A percentile compares a stretch with the other conserved stretches of the same genome.
Conservation (phyloP, 2,797 vertebrate species). For the Chlorospingus flavigularis region DNA sequence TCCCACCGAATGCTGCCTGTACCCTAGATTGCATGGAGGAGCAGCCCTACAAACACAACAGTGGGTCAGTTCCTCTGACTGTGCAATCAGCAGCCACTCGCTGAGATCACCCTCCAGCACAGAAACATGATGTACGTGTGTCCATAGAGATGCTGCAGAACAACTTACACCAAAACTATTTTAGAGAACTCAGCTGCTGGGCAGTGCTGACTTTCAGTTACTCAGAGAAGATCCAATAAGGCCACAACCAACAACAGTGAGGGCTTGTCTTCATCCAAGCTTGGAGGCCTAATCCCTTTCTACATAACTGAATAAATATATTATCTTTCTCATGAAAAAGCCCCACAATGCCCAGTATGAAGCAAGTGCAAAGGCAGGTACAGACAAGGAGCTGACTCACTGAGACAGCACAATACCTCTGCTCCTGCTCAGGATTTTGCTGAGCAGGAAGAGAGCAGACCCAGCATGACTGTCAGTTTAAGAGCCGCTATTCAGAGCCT, state of each 20-base stretch:
- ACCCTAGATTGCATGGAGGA: background rate
- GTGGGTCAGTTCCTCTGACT: background rate
- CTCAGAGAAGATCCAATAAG: background rate
- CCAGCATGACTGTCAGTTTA: background rate
- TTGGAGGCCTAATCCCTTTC: background rate
- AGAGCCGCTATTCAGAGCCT: conserved; percentile 44
- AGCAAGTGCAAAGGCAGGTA: background rate
- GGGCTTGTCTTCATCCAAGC: background rate
- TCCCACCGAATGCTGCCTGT: background rate
- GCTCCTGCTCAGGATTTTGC: conserved; percentile 16
- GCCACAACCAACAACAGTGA: background rate
- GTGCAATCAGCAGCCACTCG: background rate
- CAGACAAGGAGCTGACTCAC: conserved; percentile 40
- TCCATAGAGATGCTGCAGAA: background rate
- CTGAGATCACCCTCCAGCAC: conserved; percentile 21
- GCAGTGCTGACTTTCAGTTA: background rate
- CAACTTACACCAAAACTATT: background rate
- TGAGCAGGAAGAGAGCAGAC: conserved; percentile 12
- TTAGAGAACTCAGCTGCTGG: conserved; percentile 31
- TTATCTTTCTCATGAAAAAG: background rate
- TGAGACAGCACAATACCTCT: conserved; percentile 3
- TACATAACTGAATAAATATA: conserved; percentile 17
- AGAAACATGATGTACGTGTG: background rate
- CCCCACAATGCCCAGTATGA: background rate
- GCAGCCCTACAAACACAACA: background rate